Conservation (phyloP, 2,888 invertebrate genomes). For the Cheilosia vulpina region DNA sequence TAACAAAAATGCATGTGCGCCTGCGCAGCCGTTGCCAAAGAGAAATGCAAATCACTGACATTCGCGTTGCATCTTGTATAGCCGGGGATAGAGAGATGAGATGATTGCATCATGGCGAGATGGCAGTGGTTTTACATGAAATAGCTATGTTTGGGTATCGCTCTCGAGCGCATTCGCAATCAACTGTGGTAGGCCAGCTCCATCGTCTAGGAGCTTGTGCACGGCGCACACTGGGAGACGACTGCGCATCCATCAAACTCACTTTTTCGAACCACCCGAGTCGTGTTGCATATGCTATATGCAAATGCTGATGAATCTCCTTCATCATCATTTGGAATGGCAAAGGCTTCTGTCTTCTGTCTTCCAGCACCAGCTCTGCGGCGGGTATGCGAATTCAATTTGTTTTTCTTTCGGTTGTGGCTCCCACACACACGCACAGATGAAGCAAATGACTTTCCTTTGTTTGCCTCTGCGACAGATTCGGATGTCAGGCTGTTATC, state of each 20-base stretch:
- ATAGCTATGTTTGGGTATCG: slow-evolving; percentile 40
- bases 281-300: slow-evolving; percentile 43
- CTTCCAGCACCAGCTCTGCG: slow-evolving; percentile 1
- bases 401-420: background rate
- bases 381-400: slow-evolving; percentile 17
- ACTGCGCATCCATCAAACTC: slow-evolving; percentile 70
- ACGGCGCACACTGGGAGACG: slow-evolving; percentile 33
- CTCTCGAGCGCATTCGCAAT: slow-evolving; percentile 19
- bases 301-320: slow-evolving; percentile 64
- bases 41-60: slow-evolving; percentile 67
- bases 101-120: slow-evolving; percentile 64
- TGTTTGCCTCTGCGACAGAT: slow-evolving; percentile 30
- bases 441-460: slow-evolving; percentile 3
- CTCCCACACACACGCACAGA: background rate
- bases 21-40: slow-evolving; percentile 28
- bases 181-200: slow-evolving; percentile 2
- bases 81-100: slow-evolving; percentile 39
- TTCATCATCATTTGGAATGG: slow-evolving; percentile 49
- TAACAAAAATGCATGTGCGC: slow-evolving; percentile 21
- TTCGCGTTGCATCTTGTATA: slow-evolving; percentile 52
- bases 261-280: slow-evolving; percentile 61
- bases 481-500: slow-evolving; percentile 49
- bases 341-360: slow-evolving; percentile 47
- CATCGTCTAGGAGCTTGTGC: background rate
- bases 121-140: slow-evolving; percentile 55